A percentile compares a stretch with the other conserved stretches of the same genome.
phyloP scores from a whole-genome alignment of 2,113 vertebrate genomes.

The Petromus typicus region DNA sequence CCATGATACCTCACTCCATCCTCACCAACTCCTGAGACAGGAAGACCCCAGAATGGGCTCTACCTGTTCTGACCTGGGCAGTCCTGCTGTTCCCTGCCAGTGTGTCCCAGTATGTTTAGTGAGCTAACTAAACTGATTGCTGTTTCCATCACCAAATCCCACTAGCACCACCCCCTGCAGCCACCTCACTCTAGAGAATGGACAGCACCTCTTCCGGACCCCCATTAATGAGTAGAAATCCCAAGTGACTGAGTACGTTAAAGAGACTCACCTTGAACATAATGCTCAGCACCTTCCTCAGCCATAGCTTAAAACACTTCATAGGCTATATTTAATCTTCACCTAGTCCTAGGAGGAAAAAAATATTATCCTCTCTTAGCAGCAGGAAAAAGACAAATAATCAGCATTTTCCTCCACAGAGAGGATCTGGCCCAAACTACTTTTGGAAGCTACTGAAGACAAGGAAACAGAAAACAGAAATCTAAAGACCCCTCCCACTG shows the following conservation, averaged over 20 bases:
- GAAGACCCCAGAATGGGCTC: background rate
- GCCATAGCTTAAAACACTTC: slow-evolving; percentile 57
- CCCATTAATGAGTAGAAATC: background rate
- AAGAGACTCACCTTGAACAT: slow-evolving; percentile 49
- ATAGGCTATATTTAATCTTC: slow-evolving; percentile 65
- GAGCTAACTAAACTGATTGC: background rate
- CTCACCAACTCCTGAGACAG: background rate
- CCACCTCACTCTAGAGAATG: background rate
- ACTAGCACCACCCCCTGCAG: background rate
- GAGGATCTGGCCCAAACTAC: background rate
- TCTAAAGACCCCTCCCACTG: background rate
- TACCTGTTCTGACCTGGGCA: rapidly evolving
- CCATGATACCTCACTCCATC: background rate
- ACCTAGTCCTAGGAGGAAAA: slow-evolving; percentile 26
- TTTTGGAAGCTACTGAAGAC: background rate
- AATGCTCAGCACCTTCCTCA: slow-evolving; percentile 54
- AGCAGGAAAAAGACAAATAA: background rate
- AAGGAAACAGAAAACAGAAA: background rate
- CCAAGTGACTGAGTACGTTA: slow-evolving; percentile 8
- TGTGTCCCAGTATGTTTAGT: background rate
- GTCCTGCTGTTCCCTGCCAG: background rate
- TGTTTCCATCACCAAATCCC: background rate
- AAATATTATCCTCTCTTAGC: slow-evolving; percentile 53
- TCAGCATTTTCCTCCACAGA: slow-evolving; percentile 57
- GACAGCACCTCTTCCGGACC: background rate